Base-by-base conservation (phyloP, 2,888 invertebrate genomes). In the Hydraecia micacea region DNA sequence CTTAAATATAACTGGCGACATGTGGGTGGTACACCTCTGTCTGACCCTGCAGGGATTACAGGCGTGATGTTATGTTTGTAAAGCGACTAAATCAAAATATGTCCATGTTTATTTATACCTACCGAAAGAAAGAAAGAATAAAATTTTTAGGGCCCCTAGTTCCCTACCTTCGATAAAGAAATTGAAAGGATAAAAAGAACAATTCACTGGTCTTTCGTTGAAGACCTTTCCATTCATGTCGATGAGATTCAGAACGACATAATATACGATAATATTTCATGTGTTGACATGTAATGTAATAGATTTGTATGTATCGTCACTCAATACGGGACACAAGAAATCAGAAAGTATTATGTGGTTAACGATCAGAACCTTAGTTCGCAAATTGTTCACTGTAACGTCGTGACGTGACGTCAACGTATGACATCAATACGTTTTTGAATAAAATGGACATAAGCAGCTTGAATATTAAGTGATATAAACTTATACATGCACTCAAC, bases 401-500 rank as follows among this genome's bases (percentile, higher is more conserved):
- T 55, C 28, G 65, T n/a, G 42, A 36, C 58, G 11, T 84, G 74
- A 81, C 84, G 71, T 77, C 83, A 80, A 11, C 62, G 36, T 62
- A 77, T 84, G 80, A 80, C 84, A 74, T 80, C 84, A 84, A 60
- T 49, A 72, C 11, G n/a, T 46, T 80, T 77, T 84, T 62, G 65
- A 74, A 84, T 74, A 74, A 84, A 84, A 76, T 42, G 65, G 18
- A 58, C 62, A 66, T 42, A 72, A 77, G 84, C 84, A 84, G 70
- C 25, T 72, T n/a, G 81, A 80, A 84, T 84, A 81, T 9, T 36
- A 80, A 84, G 39, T 80, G 36, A 70, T 60, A 71, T 21, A 52
- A 60, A 13, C n/a, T 2, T 46, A 73, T 69, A 65, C 52, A 46
- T 66, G 39, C 58, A 67, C 5, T 49, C 21, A 21, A 58, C 21